phyloP scores from a whole-genome alignment of 2,888 invertebrate species.

The Cataglyphis rosenhaueri region DNA sequence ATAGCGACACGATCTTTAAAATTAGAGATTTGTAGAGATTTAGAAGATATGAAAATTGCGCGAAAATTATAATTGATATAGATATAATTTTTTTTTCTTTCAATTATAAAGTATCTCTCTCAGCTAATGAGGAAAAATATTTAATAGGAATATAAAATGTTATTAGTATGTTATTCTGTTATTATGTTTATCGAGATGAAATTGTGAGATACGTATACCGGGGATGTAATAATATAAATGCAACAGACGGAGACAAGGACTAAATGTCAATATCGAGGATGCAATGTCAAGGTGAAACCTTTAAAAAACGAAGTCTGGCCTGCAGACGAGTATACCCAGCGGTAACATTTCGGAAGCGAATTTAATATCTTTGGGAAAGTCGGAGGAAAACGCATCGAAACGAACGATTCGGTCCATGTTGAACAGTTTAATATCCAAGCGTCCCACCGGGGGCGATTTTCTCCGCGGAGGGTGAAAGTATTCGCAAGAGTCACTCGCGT shows the following conservation, averaged over 20 bases:
- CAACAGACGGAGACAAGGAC: constrained; percentile 11
- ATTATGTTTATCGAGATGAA: background rate
- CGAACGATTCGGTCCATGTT: constrained; percentile 73
- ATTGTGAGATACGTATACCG: background rate
- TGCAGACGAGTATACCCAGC: constrained; percentile 54
- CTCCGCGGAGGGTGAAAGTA: constrained; percentile 70
- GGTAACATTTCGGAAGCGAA: constrained; percentile 73
- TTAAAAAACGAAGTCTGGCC: constrained; percentile 36
- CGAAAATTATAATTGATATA: background rate
- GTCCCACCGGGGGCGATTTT: constrained; percentile 70
- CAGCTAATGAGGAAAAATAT: background rate
- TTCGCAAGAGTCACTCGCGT: constrained; percentile 67
- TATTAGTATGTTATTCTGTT: background rate
- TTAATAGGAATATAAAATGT: background rate
- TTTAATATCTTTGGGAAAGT: constrained; percentile 73
- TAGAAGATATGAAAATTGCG: background rate
- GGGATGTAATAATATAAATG: constrained; percentile 28
- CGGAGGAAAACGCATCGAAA: constrained; percentile 72
- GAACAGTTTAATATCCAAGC: constrained; percentile 75
- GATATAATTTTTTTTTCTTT: background rate
- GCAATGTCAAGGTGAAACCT: constrained; percentile 48
- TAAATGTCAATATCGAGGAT: constrained; percentile 31
- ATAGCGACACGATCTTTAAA: background rate
- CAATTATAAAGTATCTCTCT: background rate
- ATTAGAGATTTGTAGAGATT: background rate